phyloP scores from a whole-genome alignment of 2,797 vertebrate species.

The Acanthurus leucopareius region DNA sequence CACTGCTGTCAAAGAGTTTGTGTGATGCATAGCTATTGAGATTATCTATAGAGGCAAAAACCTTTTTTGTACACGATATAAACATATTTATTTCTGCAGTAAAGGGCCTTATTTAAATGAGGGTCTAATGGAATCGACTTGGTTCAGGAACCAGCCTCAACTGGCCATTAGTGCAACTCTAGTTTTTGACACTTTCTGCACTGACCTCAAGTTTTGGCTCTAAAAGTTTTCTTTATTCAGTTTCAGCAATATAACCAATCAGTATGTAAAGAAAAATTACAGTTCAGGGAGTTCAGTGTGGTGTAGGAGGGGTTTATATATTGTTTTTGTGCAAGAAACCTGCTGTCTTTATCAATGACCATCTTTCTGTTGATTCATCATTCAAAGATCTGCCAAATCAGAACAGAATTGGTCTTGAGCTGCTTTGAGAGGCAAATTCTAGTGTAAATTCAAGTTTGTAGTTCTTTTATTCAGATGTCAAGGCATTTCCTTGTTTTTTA shows the following conservation, averaged over 20 bases:
- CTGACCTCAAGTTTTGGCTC: too few relatives aligned
- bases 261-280: background rate
- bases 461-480: background rate
- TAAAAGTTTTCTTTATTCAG: background rate
- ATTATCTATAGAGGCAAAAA: too few relatives aligned
- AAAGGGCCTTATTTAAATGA: too few relatives aligned
- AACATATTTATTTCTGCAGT: too few relatives aligned
- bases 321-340: background rate
- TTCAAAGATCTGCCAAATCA: background rate
- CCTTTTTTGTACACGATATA: too few relatives aligned
- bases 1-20: too few relatives aligned
- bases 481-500: background rate
- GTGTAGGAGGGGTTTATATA: background rate
- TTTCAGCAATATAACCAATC: background rate
- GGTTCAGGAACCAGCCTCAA: too few relatives aligned
- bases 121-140: too few relatives aligned
- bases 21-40: too few relatives aligned
- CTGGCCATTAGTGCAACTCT: too few relatives aligned
- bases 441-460: background rate
- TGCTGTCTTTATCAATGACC: constrained; percentile 14
- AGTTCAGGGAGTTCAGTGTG: background rate
- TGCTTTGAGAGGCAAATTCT: background rate
- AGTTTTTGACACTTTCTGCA: too few relatives aligned
- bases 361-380: constrained; percentile 19
- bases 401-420: background rate